Percentiles rank a stretch among this genome's conserved stretches.
These are phyloP conservation scores for Dendrolimus pini DNA, from an alignment of 2,888 invertebrate genomes.

Conservation along the genomic window DNA sequence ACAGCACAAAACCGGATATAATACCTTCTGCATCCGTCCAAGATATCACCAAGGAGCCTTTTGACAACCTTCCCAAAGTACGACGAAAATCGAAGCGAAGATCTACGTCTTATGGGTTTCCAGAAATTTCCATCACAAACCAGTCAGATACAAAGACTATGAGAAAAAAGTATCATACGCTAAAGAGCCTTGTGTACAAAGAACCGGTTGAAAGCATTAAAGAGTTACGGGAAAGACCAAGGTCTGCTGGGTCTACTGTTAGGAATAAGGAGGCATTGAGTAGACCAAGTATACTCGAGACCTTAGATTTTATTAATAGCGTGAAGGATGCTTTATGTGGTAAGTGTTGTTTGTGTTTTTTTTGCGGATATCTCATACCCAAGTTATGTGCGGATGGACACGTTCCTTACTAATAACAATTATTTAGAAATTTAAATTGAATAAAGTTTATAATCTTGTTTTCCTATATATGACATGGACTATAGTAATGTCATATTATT, in stretches of 20 bases:
- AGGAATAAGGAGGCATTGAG: slow-evolving; percentile 53
- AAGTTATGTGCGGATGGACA: too few species aligned
- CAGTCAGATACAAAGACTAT: slow-evolving; percentile 53
- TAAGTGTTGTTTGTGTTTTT: slow-evolving; percentile 22
- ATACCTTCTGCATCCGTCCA: slow-evolving; percentile 47
- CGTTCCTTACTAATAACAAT: too few species aligned
- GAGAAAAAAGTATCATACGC: slow-evolving; percentile 39
- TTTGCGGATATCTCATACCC: too few species aligned
- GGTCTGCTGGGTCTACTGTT: slow-evolving; percentile 64
- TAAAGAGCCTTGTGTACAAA: slow-evolving; percentile 57
- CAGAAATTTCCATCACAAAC: slow-evolving; percentile 60
- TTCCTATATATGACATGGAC: too few species aligned
- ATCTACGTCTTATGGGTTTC: slow-evolving; percentile 53
- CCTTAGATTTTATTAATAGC: slow-evolving; percentile 64
- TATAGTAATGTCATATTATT: too few species aligned
- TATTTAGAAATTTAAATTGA: too few species aligned
- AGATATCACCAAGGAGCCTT: slow-evolving; percentile 24
- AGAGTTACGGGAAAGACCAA: slow-evolving; percentile 52
- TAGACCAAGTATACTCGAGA: slow-evolving; percentile 64
- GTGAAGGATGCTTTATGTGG: slow-evolving; percentile 61
- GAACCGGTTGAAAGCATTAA: slow-evolving; percentile 60
- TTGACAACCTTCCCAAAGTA: slow-evolving; percentile 36
- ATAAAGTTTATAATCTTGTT: too few species aligned
- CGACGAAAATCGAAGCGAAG: slow-evolving; percentile 42
- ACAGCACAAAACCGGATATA: slow-evolving; percentile 58